These are phyloP conservation scores for Tachysurus fulvidraco DNA, from an alignment of 2,113 vertebrate genomes.

Conservation along the genomic window DNA sequence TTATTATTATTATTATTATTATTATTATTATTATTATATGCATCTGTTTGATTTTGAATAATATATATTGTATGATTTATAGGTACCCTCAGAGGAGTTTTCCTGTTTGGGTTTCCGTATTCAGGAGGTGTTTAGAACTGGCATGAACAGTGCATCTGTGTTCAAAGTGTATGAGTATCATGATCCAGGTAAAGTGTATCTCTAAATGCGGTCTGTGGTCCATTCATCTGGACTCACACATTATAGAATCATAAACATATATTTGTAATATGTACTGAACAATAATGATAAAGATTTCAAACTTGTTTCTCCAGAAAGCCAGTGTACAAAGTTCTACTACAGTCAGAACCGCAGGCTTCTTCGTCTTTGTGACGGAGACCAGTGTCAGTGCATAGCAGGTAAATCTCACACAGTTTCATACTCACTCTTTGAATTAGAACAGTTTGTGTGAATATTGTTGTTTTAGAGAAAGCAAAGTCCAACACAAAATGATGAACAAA, in stretches of 20 bases:
- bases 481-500: background rate
- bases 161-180: conserved; percentile 83
- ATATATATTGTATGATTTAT: background rate
- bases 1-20: too few species aligned
- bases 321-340: conserved; percentile 80
- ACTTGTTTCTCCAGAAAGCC: conserved; percentile 71
- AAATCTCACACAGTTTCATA: conserved; percentile 44
- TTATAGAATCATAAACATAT: background rate
- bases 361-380: conserved; percentile 78
- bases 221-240: background rate
- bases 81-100: conserved; percentile 75
- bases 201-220: background rate
- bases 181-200: conserved; percentile 69
- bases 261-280: background rate
- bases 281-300: background rate
- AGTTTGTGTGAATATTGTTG: background rate
- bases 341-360: conserved; percentile 74
- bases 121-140: conserved; percentile 74
- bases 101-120: conserved; percentile 79
- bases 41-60: background rate
- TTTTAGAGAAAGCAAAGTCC: background rate
- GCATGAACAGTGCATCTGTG: conserved; percentile 72
- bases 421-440: background rate
- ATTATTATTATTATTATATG: background rate
- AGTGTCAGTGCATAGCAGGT: conserved; percentile 91